These are phyloP conservation scores for Drosophila repletoides DNA, from an alignment of 1,140 invertebrate species.

Conservation along the genomic window DNA sequence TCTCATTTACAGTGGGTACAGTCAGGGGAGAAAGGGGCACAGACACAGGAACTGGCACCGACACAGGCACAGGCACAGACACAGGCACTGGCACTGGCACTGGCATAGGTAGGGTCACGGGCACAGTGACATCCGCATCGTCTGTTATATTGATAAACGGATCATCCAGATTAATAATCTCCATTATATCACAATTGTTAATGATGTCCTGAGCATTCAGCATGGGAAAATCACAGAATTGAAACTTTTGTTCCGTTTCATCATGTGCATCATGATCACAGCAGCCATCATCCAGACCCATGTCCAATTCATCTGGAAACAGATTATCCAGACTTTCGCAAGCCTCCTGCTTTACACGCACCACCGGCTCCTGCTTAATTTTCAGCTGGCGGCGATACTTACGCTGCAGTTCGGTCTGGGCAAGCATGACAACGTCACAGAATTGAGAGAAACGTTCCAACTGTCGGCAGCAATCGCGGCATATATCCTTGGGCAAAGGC, in stretches of 20 bases:
- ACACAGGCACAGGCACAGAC: neutral
- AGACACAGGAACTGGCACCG: neutral
- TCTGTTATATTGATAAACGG: constrained; percentile 78
- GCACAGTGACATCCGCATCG: constrained; percentile 63
- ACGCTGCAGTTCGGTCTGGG: constrained; percentile 69
- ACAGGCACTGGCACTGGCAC: neutral
- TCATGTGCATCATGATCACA: constrained; percentile 41
- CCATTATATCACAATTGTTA: constrained; percentile 82
- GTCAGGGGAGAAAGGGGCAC: neutral
- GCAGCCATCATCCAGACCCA: constrained; percentile 66
- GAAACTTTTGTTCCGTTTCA: constrained; percentile 74
- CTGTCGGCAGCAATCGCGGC: constrained; percentile 54
- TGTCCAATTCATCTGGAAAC: constrained; percentile 71
- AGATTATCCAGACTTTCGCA: constrained; percentile 69
- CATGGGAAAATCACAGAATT: constrained; percentile 76
- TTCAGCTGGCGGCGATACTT: constrained; percentile 71
- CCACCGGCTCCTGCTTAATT: constrained; percentile 76
- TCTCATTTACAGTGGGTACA: constrained; percentile 44
- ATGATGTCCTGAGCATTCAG: constrained; percentile 76
- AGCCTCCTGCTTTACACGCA: constrained; percentile 75
- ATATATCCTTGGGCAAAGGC: constrained; percentile 72
- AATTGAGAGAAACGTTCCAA: constrained; percentile 66
- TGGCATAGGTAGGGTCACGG: neutral
- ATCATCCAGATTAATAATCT: constrained; percentile 79
- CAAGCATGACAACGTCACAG: constrained; percentile 71